Evolutionary conservation across 2,797 vertebrate species (phyloP).

Genomic region (Tinamus major): DNA sequence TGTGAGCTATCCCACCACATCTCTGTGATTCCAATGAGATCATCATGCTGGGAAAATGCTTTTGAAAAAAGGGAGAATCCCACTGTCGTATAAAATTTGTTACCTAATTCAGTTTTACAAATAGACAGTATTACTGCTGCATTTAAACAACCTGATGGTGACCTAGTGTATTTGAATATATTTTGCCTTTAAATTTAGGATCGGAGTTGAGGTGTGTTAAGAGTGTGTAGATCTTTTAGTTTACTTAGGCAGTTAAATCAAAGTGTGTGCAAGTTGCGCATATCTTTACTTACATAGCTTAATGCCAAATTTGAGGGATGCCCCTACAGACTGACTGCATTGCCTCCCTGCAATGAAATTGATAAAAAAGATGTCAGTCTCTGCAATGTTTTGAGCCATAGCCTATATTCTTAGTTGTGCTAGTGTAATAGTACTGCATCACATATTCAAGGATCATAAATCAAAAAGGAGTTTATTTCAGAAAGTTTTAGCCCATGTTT

Average conservation of each 20-base stretch:
- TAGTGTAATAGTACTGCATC: neutral
- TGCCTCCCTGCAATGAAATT: neutral
- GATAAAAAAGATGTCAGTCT: neutral
- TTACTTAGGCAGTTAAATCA: neutral
- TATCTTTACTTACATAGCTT: neutral
- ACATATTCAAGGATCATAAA: neutral
- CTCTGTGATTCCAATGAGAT: no score
- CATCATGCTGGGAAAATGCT: no score
- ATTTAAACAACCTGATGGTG: neutral
- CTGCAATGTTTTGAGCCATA: neutral
- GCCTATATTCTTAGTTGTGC: neutral
- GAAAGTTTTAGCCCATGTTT: neutral
- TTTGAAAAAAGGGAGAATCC: neutral
- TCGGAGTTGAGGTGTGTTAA: neutral
- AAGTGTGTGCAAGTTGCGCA: neutral
- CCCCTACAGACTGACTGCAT: neutral
- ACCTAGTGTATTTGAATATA: neutral
- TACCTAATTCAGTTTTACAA: neutral
- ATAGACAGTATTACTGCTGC: neutral
- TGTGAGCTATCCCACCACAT: no score
- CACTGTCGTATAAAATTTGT: neutral
- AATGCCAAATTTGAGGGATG: neutral
- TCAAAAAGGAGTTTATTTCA: neutral
- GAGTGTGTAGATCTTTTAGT: neutral
- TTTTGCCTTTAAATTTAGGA: neutral